These are phyloP conservation scores for Deilephila elpenor DNA, from an alignment of 2,888 invertebrate species.

Conservation along the genomic window DNA sequence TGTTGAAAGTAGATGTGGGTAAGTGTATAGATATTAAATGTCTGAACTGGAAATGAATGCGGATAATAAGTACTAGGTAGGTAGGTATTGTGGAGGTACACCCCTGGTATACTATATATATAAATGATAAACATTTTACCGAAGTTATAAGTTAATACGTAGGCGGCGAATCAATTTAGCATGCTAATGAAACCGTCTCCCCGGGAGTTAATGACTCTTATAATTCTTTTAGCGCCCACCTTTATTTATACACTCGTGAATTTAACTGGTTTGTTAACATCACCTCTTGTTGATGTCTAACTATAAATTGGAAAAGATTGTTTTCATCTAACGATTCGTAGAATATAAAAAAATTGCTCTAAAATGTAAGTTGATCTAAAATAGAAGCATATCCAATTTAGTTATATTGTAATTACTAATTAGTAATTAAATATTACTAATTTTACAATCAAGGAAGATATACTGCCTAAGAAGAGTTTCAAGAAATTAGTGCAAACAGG, in stretches of 20 bases:
- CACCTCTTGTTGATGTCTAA: conserved; percentile 36
- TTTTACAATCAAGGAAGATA: too few species aligned
- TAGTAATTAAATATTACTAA: too few species aligned
- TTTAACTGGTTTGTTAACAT: conserved; percentile 52
- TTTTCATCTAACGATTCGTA: background rate
- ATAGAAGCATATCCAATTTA: too few species aligned
- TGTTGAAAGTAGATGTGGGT: background rate
- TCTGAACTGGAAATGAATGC: too few species aligned
- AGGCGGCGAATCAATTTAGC: conserved; percentile 71
- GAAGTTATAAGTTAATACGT: conserved; percentile 35
- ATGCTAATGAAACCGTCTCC: conserved; percentile 63
- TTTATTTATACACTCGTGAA: conserved; percentile 38
- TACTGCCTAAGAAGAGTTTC: too few species aligned
- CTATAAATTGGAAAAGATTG: background rate
- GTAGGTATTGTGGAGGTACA: too few species aligned
- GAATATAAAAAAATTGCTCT: too few species aligned
- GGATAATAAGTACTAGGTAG: too few species aligned
- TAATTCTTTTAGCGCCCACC: conserved; percentile 52
- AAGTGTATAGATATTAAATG: background rate
- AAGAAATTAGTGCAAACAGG: too few species aligned
- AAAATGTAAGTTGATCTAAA: too few species aligned
- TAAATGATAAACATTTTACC: conserved; percentile 19
- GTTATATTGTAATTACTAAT: too few species aligned
- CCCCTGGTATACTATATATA: background rate
- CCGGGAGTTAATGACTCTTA: conserved; percentile 62